Base-by-base conservation (phyloP, 2,888 invertebrate species). In the Hymenopus coronatus region DNA sequence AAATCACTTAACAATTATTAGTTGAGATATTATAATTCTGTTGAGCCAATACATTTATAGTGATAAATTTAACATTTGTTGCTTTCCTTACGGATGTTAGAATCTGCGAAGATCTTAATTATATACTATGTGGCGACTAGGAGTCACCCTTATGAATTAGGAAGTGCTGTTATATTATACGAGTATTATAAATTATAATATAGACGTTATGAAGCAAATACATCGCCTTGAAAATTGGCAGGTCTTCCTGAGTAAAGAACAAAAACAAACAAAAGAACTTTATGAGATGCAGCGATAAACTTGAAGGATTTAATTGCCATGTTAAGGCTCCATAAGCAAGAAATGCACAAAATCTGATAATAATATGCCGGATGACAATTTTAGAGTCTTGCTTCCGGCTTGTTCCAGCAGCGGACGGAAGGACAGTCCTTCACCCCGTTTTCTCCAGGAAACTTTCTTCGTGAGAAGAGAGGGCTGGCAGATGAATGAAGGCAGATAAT, bases 361-460 rank as follows among this genome's bases (percentile, higher is more conserved):
- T 40, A 40, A 40, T 40, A 40, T 40, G 25, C 15, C 54, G 54
- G 54, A 70, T 70, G 54, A 70, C 54, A 70, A 70, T 25, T 70
- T 70, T 70, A 70, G 54, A 15, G 54, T 20, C 20, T 70, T 70
- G 25, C 54, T 70, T 70, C 54, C 54, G 25, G 54, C 54, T 70
- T 70, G 15, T 70, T 70, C 54, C 54, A 70, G 54, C 25, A 6
- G 20, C 54, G 54, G 25, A 70, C 54, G 54, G 70, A 82, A 25
- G 27, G 20, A 40, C 12, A 87, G 87, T 30, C 87, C 87, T 87
- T 87, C 82, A 87, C 87, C 87, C 82, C 82, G 87, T 87, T 87
- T 87, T 87, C 87, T 70, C 54, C 54, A 25, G 20, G 54, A 70
- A 70, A 87, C 87, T 87, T 87, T n/a, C 82, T 33, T 33, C 33